Base-by-base conservation (phyloP, 2,888 invertebrate species). In the Buathra laborator region DNA sequence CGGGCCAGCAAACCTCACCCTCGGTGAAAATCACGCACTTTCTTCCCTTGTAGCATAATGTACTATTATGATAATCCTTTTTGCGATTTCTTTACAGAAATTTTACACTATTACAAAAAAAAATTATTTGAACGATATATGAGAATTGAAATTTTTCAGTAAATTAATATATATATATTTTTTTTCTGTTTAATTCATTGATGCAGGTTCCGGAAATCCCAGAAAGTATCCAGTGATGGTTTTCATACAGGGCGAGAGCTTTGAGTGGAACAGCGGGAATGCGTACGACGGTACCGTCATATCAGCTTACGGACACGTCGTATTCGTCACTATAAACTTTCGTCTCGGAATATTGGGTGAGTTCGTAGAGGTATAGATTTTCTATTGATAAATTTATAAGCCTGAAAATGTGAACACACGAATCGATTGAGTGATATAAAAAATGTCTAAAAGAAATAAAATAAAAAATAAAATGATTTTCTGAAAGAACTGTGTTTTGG, bases 231-330 rank as follows among this genome's bases (percentile, higher is more conserved):
- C 98, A 0, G 98, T 99, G 0, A 95, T 99, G 93, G 97, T 99
- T 68, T 98, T 98, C 94, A 96, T 99, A 86, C 99, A 99, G 90
- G 99, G 99, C 0, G 99, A 99, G 93, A 98, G 98, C 0, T 99
- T 98, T 94, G 98, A 99, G 92, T 99, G 98, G 97, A 98, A 98
- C 92, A 98, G 99, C 43, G 99, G 99, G 84, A 99, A 99, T 94
- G 97, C 99, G 0, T 99, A 99, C 94, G 99, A 99, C 93, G 99
- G 99, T 14, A 97, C 97, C 86, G 97, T 99, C 66, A 94, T 99
- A 88, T 97, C 99, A 16, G 97, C 98, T 84, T 98, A 98, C 92
- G 99, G 98, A n/a, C 96, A 97, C 90, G 96, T 98, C 64, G 96
- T 98, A 94, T 97, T 98, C 75, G 96, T 98, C 78, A 98, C 98